A percentile compares a stretch with the other conserved stretches of the same genome.
phyloP scores from a whole-genome alignment of 1,140 invertebrate species.

The Eciton burchellii region DNA sequence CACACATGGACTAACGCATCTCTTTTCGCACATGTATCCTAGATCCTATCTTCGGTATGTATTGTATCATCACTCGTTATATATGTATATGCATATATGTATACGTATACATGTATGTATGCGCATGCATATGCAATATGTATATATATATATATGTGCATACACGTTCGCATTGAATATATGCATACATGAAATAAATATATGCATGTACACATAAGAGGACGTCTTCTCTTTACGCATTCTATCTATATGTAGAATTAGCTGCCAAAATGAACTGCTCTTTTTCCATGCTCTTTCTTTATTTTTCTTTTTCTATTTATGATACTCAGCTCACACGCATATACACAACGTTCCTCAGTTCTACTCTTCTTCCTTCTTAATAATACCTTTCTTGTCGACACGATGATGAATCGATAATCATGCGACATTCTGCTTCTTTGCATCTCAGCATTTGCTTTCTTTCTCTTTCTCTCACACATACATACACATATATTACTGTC shows the following conservation, averaged over 20 bases:
- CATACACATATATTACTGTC: constrained; percentile 26
- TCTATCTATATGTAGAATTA: constrained; percentile 82
- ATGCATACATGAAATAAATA: not conserved
- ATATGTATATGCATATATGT: constrained; percentile 61
- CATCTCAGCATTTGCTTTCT: constrained; percentile 61
- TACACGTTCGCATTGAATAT: constrained; percentile 43
- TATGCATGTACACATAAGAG: constrained; percentile 17
- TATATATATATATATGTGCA: constrained; percentile 79
- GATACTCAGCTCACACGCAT: constrained; percentile 27
- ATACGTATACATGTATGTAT: constrained; percentile 51
- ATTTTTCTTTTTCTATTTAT: constrained; percentile 23
- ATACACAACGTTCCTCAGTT: constrained; percentile 55
- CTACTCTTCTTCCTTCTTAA: constrained; percentile 58
- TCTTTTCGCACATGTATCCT: constrained; percentile 59
- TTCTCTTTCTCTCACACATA: not conserved
- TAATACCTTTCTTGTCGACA: constrained; percentile 19
- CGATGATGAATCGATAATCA: constrained; percentile 19
- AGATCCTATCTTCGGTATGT: constrained; percentile 71
- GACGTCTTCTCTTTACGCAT: constrained; percentile 7
- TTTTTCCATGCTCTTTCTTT: constrained; percentile 40
- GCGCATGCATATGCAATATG: constrained; percentile 59
- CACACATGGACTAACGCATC: constrained; percentile 65
- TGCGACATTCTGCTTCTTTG: constrained; percentile 37
- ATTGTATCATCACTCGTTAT: constrained; percentile 19
- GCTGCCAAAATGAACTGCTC: constrained; percentile 82